phyloP scores from a whole-genome alignment of 2,797 vertebrate species.

The Tarsius wallacei region DNA sequence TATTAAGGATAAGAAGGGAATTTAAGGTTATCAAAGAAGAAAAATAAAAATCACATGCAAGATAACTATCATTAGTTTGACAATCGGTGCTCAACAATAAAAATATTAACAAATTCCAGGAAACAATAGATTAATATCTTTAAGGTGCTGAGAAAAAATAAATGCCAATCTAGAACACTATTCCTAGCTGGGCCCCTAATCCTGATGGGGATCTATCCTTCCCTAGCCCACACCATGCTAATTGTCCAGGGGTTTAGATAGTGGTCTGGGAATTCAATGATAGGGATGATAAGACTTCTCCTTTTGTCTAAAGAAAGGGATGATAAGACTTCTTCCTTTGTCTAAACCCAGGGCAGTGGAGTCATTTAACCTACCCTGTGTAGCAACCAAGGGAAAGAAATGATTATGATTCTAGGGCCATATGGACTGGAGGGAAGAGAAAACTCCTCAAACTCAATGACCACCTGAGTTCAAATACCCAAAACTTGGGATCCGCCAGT shows the following conservation, averaged over 20 bases:
- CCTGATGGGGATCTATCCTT: not conserved
- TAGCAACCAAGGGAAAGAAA: not conserved
- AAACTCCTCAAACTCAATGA: not conserved
- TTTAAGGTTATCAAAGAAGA: not conserved
- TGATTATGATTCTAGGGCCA: no score
- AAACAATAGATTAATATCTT: not conserved
- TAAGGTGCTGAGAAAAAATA: not conserved
- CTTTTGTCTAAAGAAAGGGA: not conserved
- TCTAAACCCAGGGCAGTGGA: not conserved
- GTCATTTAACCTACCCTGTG: not conserved
- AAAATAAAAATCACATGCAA: not conserved
- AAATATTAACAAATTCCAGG: not conserved
- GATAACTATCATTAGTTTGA: not conserved
- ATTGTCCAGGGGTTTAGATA: not conserved
- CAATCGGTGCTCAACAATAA: not conserved
- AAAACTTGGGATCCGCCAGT: not conserved
- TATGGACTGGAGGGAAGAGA: not conserved
- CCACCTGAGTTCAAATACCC: not conserved
- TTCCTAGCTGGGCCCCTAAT: not conserved
- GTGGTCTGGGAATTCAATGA: not conserved
- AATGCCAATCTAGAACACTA: not conserved
- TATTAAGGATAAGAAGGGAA: not conserved
- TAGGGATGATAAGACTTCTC: not conserved
- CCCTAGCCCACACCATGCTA: not conserved
- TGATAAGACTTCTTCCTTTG: not conserved